Conservation (phyloP, 1,140 invertebrate genomes). For the Bilobella aurantiaca region DNA sequence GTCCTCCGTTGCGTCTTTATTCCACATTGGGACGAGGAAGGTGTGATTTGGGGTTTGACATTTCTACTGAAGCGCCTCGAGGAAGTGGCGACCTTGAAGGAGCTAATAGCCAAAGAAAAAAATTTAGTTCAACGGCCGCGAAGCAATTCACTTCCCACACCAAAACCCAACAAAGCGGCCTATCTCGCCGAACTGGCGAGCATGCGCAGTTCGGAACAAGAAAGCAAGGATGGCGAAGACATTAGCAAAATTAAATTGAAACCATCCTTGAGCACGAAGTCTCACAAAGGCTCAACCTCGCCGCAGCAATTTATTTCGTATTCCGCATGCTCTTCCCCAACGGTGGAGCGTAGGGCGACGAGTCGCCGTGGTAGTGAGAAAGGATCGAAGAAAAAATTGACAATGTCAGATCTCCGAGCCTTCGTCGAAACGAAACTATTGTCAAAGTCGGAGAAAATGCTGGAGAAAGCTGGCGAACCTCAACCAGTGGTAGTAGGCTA, state of each 20-base stretch:
- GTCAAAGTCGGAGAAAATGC: slow-evolving; percentile 78
- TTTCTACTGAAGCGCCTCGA: slow-evolving; percentile 66
- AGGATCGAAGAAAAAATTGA: slow-evolving; percentile 63
- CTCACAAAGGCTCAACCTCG: slow-evolving; percentile 2
- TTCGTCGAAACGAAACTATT: slow-evolving; percentile 84
- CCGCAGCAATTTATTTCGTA: slow-evolving; percentile 24
- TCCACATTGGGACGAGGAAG: slow-evolving; percentile 92
- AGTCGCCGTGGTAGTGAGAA: slow-evolving; percentile 63
- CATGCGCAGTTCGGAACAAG: not conserved
- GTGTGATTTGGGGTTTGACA: slow-evolving; percentile 92
- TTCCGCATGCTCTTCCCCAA: slow-evolving; percentile 29
- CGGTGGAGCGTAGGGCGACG: slow-evolving; percentile 21
- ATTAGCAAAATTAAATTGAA: slow-evolving; percentile 14
- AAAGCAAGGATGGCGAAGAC: slow-evolving; percentile 15
- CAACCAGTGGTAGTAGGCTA: not conserved
- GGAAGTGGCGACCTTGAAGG: slow-evolving; percentile 21
- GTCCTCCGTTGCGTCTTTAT: slow-evolving; percentile 93
- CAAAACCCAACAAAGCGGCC: slow-evolving; percentile 46
- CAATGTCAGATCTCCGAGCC: slow-evolving; percentile 76
- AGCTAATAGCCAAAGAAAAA: slow-evolving; percentile 65
- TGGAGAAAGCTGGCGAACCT: slow-evolving; percentile 66
- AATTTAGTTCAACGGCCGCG: slow-evolving; percentile 59
- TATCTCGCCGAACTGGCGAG: slow-evolving; percentile 22
- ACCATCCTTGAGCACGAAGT: slow-evolving; percentile 8
- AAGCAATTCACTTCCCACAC: slow-evolving; percentile 85